These are phyloP conservation scores for Gastracanthus pulcherrimus DNA, from an alignment of 2,888 invertebrate genomes.

Conservation along the genomic window DNA sequence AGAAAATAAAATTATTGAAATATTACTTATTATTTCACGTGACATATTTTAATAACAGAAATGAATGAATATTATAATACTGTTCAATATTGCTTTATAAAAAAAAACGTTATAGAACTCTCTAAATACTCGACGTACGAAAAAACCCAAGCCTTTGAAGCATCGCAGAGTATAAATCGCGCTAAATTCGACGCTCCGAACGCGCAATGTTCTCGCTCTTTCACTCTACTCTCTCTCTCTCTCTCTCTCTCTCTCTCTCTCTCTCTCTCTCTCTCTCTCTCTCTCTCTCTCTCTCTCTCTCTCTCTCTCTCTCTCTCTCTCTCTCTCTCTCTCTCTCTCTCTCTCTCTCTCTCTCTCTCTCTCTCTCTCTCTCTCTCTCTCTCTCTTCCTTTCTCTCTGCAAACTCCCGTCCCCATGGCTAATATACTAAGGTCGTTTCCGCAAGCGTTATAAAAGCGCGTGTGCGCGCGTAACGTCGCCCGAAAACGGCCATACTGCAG, in stretches of 20 bases:
- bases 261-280: not conserved
- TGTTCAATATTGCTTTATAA: too few species aligned
- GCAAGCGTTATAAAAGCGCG: not conserved
- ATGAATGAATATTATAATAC: too few species aligned
- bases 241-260: not conserved
- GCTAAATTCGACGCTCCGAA: not conserved
- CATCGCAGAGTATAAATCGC: not conserved
- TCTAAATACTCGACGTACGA: not conserved
- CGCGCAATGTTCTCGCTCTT: not conserved
- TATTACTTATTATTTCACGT: too few species aligned
- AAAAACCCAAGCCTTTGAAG: not conserved
- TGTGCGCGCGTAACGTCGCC: not conserved
- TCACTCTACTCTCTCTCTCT: not conserved
- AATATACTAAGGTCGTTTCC: slow-evolving; percentile 27
- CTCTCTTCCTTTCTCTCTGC: too few species aligned
- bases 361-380: not conserved
- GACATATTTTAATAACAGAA: too few species aligned
- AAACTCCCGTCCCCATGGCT: not conserved
- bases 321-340: not conserved
- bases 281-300: not conserved
- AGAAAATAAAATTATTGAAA: too few species aligned
- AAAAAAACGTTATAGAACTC: not conserved
- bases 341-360: not conserved
- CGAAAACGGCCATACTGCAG: too few species aligned
- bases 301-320: not conserved